These are phyloP conservation scores for Philaenus spumarius DNA, from an alignment of 1,140 invertebrate species.

Conservation along the genomic window DNA sequence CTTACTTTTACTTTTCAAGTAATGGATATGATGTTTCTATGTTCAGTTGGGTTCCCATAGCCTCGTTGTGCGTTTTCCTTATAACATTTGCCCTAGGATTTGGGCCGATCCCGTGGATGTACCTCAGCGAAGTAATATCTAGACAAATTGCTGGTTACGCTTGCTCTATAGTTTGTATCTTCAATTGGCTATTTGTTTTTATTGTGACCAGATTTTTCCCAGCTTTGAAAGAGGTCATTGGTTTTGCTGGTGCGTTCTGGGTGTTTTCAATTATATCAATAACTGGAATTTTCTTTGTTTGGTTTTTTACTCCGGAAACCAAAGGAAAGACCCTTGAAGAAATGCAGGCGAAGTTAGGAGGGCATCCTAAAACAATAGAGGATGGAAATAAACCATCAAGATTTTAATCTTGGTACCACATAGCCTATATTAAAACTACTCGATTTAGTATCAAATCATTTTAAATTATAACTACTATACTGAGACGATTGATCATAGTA, in stretches of 20 bases:
- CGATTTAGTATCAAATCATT: too few relatives aligned
- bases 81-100: conserved; percentile 69
- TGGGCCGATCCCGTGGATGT: conserved; percentile 73
- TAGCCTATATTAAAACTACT: too few relatives aligned
- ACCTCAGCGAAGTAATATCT: conserved; percentile 66
- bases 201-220: conserved; percentile 72
- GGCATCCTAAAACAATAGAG: conserved; percentile 9
- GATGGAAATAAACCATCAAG: too few relatives aligned
- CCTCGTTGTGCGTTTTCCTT: conserved; percentile 66
- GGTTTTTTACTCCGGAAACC: conserved; percentile 77
- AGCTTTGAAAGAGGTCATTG: conserved; percentile 49
- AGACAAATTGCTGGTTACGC: conserved; percentile 70
- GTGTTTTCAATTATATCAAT: conserved; percentile 66
- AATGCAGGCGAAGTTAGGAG: conserved; percentile 58
- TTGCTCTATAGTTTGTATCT: conserved; percentile 59
- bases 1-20: conserved; percentile 55
- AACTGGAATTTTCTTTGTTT: conserved; percentile 65
- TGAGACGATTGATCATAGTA: too few relatives aligned
- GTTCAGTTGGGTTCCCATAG: conserved; percentile 63
- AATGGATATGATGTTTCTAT: conserved; percentile 42
- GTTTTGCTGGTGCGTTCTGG: conserved; percentile 64
- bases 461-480: too few relatives aligned
- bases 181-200: conserved; percentile 76
- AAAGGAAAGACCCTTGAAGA: conserved; percentile 83
- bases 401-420: too few relatives aligned